Percentiles rank a stretch among this genome's conserved stretches.
Conservation (phyloP, 2,797 vertebrate species). For the Hippopotamyrus pictus region DNA sequence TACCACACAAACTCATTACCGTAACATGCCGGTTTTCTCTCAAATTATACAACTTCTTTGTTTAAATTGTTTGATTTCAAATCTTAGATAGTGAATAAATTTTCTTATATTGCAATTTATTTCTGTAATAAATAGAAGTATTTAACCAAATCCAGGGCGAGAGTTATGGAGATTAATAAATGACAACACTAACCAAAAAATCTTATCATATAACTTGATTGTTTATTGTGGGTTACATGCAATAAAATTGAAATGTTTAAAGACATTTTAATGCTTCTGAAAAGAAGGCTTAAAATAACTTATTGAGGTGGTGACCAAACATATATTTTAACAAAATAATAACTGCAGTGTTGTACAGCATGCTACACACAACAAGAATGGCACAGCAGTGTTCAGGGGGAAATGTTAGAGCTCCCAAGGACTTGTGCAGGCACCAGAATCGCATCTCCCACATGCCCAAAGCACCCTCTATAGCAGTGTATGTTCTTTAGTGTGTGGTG, state of each 20-base stretch:
- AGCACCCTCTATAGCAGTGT: too few species aligned
- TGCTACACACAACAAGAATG: too few species aligned
- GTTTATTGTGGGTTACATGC: neutral
- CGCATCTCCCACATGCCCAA: too few species aligned
- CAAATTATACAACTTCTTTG: neutral
- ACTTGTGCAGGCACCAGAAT: too few species aligned
- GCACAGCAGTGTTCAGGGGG: too few species aligned
- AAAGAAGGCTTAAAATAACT: too few species aligned
- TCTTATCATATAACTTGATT: neutral
- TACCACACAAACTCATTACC: neutral
- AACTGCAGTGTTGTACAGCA: too few species aligned
- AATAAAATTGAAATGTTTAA: neutral
- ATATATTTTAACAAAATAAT: too few species aligned
- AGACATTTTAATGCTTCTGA: neutral
- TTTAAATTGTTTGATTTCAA: neutral
- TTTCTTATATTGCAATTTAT: neutral
- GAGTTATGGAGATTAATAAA: neutral
- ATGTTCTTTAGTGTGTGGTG: too few species aligned
- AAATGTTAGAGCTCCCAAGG: too few species aligned
- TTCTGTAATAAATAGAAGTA: too few species aligned
- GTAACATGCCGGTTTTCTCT: neutral
- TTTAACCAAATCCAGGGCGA: neutral
- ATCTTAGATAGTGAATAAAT: neutral
- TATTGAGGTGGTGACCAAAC: too few species aligned
- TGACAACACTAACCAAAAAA: neutral